These are phyloP conservation scores for Holotrichia oblita DNA, from an alignment of 1,140 invertebrate genomes.

Conservation along the genomic window DNA sequence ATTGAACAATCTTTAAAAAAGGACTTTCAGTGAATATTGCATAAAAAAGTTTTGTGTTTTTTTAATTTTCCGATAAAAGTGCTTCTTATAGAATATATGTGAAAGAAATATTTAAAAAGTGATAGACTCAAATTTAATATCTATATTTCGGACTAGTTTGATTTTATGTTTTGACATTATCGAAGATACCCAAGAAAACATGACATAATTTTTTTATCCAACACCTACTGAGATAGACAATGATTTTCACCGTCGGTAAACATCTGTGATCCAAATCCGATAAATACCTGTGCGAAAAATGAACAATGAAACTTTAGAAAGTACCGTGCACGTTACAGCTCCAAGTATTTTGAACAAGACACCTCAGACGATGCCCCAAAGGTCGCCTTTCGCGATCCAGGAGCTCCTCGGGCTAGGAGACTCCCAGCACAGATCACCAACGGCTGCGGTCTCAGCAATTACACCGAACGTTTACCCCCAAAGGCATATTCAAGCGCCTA, in stretches of 20 bases:
- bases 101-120: not conserved
- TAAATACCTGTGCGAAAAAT: conserved; percentile 47
- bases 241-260: conserved; percentile 15
- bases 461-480: conserved; percentile 60
- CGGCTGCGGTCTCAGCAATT: conserved; percentile 62
- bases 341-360: conserved; percentile 61
- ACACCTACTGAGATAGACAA: not conserved
- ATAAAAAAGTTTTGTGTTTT: conserved; percentile 34
- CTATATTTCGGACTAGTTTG: no score
- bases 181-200: not conserved
- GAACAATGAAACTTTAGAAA: conserved; percentile 59
- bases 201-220: not conserved
- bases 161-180: no score
- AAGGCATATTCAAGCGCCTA: conserved; percentile 58
- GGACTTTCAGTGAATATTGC: not conserved
- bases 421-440: conserved; percentile 63
- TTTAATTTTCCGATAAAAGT: not conserved
- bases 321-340: conserved; percentile 61
- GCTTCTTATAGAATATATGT: not conserved
- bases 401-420: conserved; percentile 83
- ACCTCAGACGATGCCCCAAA: conserved; percentile 74
- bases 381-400: conserved; percentile 91
- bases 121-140: not conserved
- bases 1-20: not conserved
- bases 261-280: conserved; percentile 29